Base-by-base conservation (phyloP, 2,888 invertebrate species). In the Drosophila picticornis region DNA sequence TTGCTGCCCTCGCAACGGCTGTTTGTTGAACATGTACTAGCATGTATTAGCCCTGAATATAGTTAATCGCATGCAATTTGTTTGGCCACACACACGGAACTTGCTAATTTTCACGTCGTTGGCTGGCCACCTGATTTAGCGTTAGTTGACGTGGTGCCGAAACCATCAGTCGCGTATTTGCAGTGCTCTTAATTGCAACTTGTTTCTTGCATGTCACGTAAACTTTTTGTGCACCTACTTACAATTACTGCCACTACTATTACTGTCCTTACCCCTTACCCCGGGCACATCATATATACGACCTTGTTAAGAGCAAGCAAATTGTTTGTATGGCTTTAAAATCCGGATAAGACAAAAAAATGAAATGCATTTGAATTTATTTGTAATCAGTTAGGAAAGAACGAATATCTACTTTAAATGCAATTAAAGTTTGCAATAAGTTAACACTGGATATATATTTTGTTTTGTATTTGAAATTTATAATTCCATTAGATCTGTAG, bases 51-150 rank as follows among this genome's bases (percentile, higher is more conserved):
- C 88, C 75, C 85, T 88, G 91, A 90, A 90, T 80, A 75, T 72
- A 79, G 77, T 80, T 90, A 88, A 89, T 89, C 91, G 77, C 87
- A 86, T 89, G 87, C 89, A 89, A 89, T 89, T 89, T 91, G 83
- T 81, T 55, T 69, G 53, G 52, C 57, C 59, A 53, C 52, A 70
- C 75, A 71, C 76, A 84, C 83, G 82, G 82, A 84, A 82, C 84
- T 81, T 65, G 79, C 81, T 81, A 83, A 85, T 88, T 90, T 86
- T 76, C 90, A 88, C 84, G 74, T 90, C 77, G 66, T 88, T 59
- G 69, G 62, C 68, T 46, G 46, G 68, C 74, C 69, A 55, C 51
- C 46, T 25, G 46, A 25, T 46, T 46, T 9, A 25, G 46, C 9
- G 16, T 46, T 46, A 46, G 46, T 27, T 46, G 46, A 25, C 25